Base-by-base conservation (phyloP, 2,113 vertebrate species). In the Balaenoptera acutorostrata region DNA sequence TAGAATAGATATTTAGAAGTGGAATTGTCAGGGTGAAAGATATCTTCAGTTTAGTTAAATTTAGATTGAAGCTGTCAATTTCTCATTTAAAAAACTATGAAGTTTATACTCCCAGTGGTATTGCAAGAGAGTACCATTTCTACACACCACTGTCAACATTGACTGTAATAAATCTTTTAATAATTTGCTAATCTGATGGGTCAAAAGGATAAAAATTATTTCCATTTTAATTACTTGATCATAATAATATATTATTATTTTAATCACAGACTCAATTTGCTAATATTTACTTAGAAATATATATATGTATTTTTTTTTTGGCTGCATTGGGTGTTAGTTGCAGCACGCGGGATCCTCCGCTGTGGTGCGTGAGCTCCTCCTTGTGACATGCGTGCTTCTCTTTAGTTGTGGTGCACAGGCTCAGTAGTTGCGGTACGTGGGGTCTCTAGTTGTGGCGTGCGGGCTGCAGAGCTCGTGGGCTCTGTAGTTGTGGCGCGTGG, bases 261-360 rank as follows among this genome's bases (percentile, higher is more conserved):
- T 92, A 87, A 75, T 83, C n/a, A 93, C 77, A 92, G 74, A 82
- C 3, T 92, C 66, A 72, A 36, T 64, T 95, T 95, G 55, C 17
- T 64, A 92, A 72, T 93, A 59, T 66, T 77, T 57, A n/a, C 55
- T 87, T 66, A 75, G 78, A 59, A 74, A 49, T 49, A 49, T 49
- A 49, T 49, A 49, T 49, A 49, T 49, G 13, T 14, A 49, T 49
- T 41, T 46, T 84, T 83, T 46, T 46, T 46, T 46, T 41, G 13
- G 13, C 49, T 49, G 49, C 49, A 49, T 49, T 49, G 49, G 49
- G 49, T 49, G 49, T 49, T 15, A 49, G 49, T 49, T 14, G 49
- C 49, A 49, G 46, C 46, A 49, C 3, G 13, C 1, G 13, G 49
- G 13, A 49, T 49, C 49, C 49, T 49, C 49, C 1, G 3, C 49